Conservation (phyloP, 2,888 invertebrate genomes). For the Spilarctia lutea region DNA sequence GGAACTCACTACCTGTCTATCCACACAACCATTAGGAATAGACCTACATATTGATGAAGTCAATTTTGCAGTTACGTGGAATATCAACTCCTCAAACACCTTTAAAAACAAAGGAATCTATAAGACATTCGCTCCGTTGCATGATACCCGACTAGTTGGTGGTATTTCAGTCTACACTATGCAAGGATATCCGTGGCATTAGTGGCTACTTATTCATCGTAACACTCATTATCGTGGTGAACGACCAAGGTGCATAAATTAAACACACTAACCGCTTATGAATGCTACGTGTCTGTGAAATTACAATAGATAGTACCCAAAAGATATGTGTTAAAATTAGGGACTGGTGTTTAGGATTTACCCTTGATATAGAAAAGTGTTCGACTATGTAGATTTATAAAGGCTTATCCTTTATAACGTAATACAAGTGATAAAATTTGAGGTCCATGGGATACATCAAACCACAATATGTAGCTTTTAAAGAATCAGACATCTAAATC, state of each 20-base stretch:
- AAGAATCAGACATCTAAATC: too few species aligned
- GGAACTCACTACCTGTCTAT: too few species aligned
- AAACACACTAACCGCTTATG: slow-evolving; percentile 42
- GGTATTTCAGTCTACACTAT: slow-evolving; percentile 40
- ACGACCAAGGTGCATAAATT: slow-evolving; percentile 51
- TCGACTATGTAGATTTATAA: neutral
- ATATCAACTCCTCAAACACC: neutral
- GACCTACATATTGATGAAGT: neutral
- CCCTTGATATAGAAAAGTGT: neutral
- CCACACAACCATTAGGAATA: neutral
- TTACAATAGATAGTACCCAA: slow-evolving; percentile 18
- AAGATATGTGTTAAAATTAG: slow-evolving; percentile 6
- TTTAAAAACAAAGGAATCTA: slow-evolving; percentile 31
- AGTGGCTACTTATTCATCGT: slow-evolving; percentile 61
- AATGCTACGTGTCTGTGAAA: slow-evolving; percentile 50
- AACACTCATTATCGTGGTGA: slow-evolving; percentile 61
- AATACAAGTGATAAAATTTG: neutral
- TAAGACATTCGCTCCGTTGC: slow-evolving; percentile 39
- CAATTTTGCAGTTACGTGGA: neutral
- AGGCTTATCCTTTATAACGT: neutral
- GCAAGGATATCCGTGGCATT: slow-evolving; percentile 60
- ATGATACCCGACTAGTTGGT: slow-evolving; percentile 50
- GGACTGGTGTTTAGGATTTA: neutral
- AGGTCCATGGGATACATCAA: too few species aligned
- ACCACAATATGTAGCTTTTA: too few species aligned